These are phyloP conservation scores for Delia radicum DNA, from an alignment of 1,140 invertebrate species.

Conservation along the genomic window DNA sequence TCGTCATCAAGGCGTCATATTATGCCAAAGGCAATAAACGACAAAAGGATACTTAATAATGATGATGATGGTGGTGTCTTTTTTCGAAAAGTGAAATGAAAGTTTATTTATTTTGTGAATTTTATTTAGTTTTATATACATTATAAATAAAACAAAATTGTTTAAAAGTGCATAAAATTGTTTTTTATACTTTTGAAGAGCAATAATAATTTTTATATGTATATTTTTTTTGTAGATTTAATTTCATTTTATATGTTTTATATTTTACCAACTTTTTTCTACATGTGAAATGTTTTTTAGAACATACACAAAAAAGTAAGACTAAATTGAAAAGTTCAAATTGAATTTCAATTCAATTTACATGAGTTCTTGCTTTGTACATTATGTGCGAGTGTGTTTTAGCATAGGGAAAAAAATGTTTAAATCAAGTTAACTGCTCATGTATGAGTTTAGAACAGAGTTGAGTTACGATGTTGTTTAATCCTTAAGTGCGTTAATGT, in stretches of 20 bases:
- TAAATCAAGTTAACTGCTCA: background rate
- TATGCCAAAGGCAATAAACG: constrained; percentile 14
- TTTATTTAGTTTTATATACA: constrained; percentile 41
- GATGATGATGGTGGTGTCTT: background rate
- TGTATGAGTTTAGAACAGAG: background rate
- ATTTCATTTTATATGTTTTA: background rate
- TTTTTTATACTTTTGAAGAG: constrained; percentile 38
- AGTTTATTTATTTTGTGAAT: no score
- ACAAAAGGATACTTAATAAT: constrained; percentile 35
- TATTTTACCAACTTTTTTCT: background rate
- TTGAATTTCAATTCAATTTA: constrained; percentile 55
- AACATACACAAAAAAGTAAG: background rate
- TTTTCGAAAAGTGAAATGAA: background rate
- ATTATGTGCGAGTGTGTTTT: background rate
- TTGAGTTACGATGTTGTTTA: background rate
- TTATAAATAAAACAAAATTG: constrained; percentile 41
- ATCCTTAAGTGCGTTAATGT: constrained; percentile 1
- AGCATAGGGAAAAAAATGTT: background rate
- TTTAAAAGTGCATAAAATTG: constrained; percentile 52
- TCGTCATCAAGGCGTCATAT: constrained; percentile 20
- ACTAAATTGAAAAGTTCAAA: constrained; percentile 54
- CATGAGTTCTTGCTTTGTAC: background rate
- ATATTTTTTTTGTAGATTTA: background rate
- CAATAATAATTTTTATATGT: background rate
- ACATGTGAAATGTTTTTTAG: background rate